These are phyloP conservation scores for Orthosia gracilis DNA, from an alignment of 2,888 invertebrate genomes.

Conservation along the genomic window DNA sequence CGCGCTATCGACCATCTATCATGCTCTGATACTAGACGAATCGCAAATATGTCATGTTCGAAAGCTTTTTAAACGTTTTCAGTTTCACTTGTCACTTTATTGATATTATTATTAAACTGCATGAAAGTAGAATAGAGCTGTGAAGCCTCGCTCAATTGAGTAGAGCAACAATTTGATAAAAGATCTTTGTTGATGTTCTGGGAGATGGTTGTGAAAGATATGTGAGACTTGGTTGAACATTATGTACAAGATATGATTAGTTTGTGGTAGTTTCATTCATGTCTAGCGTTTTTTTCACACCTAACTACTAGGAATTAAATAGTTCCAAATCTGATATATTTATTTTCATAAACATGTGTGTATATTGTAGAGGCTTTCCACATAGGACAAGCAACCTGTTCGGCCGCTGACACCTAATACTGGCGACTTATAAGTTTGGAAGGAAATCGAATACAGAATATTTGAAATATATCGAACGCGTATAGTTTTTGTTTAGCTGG, in stretches of 20 bases:
- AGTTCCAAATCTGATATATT: not conserved
- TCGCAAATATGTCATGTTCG: conserved; percentile 55
- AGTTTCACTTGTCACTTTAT: conserved; percentile 48
- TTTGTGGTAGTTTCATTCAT: conserved; percentile 42
- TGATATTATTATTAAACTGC: conserved; percentile 23
- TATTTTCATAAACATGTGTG: too few relatives aligned
- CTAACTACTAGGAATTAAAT: not conserved
- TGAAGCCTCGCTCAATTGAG: conserved; percentile 33
- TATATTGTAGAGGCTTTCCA: too few relatives aligned
- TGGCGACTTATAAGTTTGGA: too few relatives aligned
- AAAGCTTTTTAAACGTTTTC: conserved; percentile 54
- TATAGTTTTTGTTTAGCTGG: too few relatives aligned
- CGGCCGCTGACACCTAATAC: too few relatives aligned
- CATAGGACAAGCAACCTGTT: too few relatives aligned
- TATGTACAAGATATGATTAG: conserved; percentile 26
- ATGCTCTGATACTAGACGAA: conserved; percentile 63
- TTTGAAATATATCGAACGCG: too few relatives aligned
- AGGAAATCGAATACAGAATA: too few relatives aligned
- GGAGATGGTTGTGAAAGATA: conserved; percentile 38
- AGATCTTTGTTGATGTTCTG: conserved; percentile 34
- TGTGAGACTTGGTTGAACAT: conserved; percentile 34
- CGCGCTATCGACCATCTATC: conserved; percentile 75
- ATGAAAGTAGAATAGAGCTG: conserved; percentile 31
- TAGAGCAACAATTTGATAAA: conserved; percentile 41
- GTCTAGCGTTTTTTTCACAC: conserved; percentile 27